These are phyloP conservation scores for Nomada hirtipes DNA, from an alignment of 2,888 invertebrate species.

Conservation along the genomic window DNA sequence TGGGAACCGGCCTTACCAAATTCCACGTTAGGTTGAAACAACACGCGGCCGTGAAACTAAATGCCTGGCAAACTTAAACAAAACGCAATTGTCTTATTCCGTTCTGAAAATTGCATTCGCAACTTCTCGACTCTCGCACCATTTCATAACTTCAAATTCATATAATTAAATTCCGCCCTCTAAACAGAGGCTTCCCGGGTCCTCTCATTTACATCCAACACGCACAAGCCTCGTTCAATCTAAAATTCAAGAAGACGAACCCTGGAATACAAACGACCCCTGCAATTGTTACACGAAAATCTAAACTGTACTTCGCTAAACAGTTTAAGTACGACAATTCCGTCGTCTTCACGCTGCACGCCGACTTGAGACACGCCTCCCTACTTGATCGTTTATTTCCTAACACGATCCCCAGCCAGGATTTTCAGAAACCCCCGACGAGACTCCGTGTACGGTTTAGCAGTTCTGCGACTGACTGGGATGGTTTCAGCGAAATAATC, in stretches of 20 bases:
- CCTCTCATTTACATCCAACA: background rate
- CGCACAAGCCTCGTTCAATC: background rate
- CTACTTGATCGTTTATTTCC: slow-evolving; percentile 26
- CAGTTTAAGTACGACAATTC: background rate
- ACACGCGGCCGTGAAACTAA: too few species aligned
- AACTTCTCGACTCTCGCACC: too few species aligned
- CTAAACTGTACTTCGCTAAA: background rate
- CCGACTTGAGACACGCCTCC: background rate
- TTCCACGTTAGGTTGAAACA: too few species aligned
- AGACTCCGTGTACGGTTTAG: slow-evolving; percentile 37
- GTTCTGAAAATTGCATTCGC: too few species aligned
- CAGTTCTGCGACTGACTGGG: slow-evolving; percentile 23
- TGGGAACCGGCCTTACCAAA: too few species aligned
- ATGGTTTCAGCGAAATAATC: slow-evolving; percentile 66
- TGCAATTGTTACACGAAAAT: background rate
- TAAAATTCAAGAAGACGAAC: background rate
- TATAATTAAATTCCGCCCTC: too few species aligned
- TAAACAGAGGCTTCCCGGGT: too few species aligned
- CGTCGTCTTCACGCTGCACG: background rate
- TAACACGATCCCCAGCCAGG: background rate
- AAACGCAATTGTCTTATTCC: too few species aligned
- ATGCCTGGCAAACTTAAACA: too few species aligned
- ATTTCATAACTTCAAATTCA: too few species aligned
- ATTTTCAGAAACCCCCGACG: slow-evolving; percentile 22
- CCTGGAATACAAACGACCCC: background rate